Evolutionary conservation across 2,797 vertebrate genomes (phyloP), one percentile per base, ranked within the genome.

Genomic region (Pelobates cultripes): DNA sequence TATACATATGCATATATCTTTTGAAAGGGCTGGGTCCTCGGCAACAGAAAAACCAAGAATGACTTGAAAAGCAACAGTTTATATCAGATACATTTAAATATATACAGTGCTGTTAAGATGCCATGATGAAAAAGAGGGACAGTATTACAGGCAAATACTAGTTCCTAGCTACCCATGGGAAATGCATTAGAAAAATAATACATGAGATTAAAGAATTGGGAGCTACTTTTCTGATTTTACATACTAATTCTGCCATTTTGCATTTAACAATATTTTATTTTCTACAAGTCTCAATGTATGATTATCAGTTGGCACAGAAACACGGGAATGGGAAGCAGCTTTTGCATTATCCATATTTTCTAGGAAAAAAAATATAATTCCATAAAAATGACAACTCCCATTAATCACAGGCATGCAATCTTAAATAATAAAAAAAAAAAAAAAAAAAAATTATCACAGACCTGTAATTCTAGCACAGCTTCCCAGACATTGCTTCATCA

Each of bases 401-500:
- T 90, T 90, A 78, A 85, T 90, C 90, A 92, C 90, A 91, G 91
- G 92, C 93, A 94, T 93, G 92, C 92, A 94, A 92, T 43, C 86
- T 90, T 1, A 57, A 57, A 57, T 3, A 0, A 57, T 4, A 2
- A 2, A 57, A 57, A 57, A 57, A 57, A 57, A 1, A 15, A 57
- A 57, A 92, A 91, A 90, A 90, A 91, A 93, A n/a, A n/a, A n/a
- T n/a, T n/a, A 92, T 91, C 93, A 93, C 92, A 94, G 91, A 93
- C 91, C 90, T 93, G 90, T 90, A 89, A 92, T 88, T 93, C 87
- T 91, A 92, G 89, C 92, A 94, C 91, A 92, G 88, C 87, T 91
- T 92, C 92, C 91, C 92, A 93, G 92, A 94, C 89, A 93, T 91
- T 94, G 92, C 92, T 93, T 93, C 92, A 88, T 93, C 92, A 88